Conservation (phyloP, 2,888 invertebrate species). For the Megamerina dolium region DNA sequence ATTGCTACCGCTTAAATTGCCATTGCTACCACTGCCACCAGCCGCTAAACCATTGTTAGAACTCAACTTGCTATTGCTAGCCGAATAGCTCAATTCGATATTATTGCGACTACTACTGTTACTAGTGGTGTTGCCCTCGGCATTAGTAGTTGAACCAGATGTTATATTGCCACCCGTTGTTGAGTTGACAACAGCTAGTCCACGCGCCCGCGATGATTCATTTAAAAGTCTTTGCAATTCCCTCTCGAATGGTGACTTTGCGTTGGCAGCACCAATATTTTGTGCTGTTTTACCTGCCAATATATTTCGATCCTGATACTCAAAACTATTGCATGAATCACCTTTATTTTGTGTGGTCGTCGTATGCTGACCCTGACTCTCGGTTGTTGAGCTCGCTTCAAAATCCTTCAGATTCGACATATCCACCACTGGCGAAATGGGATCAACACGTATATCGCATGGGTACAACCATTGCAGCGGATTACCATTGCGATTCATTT, state of each 20-base stretch:
- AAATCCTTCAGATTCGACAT: constrained; percentile 47
- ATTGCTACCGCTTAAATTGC: constrained; percentile 42
- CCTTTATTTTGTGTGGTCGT: constrained; percentile 57
- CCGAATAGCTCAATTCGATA: constrained; percentile 41
- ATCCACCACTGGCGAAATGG: constrained; percentile 43
- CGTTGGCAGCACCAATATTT: constrained; percentile 29
- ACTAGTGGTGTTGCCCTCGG: constrained; percentile 29
- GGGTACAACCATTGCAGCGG: constrained; percentile 59
- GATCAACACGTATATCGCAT: constrained; percentile 57
- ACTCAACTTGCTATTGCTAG: constrained; percentile 44
- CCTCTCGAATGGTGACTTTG: constrained; percentile 67
- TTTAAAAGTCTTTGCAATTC: constrained; percentile 74
- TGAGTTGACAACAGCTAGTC: constrained; percentile 27
- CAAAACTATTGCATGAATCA: constrained; percentile 61
- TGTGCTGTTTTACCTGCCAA: constrained; percentile 13
- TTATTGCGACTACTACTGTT: constrained; percentile 43
- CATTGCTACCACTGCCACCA: constrained; percentile 35
- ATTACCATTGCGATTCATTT: constrained; percentile 38
- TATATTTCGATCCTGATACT: constrained; percentile 51
- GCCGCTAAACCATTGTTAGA: constrained; percentile 30
- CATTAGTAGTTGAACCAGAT: constrained; percentile 24
- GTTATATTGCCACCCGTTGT: constrained; percentile 26
- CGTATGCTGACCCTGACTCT: constrained; percentile 53
- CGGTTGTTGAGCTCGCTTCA: constrained; percentile 49
- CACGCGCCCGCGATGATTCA: constrained; percentile 51